Evolutionary conservation across 2,113 vertebrate species (phyloP).

Genomic region (Urocitellus parryii): DNA sequence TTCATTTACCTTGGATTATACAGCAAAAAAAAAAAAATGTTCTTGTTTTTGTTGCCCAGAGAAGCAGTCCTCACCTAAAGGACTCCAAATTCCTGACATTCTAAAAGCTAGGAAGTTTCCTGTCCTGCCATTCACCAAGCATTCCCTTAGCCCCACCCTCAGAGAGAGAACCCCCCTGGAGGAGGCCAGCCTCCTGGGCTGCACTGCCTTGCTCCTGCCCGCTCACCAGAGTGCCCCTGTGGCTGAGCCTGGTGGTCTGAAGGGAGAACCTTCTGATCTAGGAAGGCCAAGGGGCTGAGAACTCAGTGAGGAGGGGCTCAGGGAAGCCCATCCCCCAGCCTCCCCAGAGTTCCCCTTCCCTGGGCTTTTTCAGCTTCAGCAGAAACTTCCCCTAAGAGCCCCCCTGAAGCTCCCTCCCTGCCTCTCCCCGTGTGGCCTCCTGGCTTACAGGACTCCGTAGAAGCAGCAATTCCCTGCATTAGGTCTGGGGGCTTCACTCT

Average conservation of each 20-base stretch:
- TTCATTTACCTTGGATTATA: constrained; percentile 65
- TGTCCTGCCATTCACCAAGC: background rate
- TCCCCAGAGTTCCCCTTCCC: background rate
- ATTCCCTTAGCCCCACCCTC: accelerated
- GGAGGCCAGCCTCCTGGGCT: background rate
- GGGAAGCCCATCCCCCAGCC: too few species aligned
- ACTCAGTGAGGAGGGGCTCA: background rate
- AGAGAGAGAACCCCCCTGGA: background rate
- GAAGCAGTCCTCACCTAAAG: background rate
- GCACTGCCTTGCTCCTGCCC: accelerated
- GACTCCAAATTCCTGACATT: background rate
- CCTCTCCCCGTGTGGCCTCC: background rate
- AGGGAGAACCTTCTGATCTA: background rate
- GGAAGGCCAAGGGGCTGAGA: background rate
- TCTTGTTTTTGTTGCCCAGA: background rate
- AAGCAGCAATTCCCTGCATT: background rate
- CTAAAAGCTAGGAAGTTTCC: background rate
- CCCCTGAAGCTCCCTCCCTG: background rate
- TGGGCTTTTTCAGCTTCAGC: background rate
- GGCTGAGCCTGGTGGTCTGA: background rate
- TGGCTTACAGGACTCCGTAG: too few species aligned
- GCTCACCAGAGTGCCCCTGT: accelerated
- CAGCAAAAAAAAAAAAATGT: background rate
- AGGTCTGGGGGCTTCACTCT: background rate
- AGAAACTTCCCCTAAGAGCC: background rate